Evolutionary conservation across 2,888 invertebrate species (phyloP).

Genomic region (Koerneria pararmatus): DNA sequence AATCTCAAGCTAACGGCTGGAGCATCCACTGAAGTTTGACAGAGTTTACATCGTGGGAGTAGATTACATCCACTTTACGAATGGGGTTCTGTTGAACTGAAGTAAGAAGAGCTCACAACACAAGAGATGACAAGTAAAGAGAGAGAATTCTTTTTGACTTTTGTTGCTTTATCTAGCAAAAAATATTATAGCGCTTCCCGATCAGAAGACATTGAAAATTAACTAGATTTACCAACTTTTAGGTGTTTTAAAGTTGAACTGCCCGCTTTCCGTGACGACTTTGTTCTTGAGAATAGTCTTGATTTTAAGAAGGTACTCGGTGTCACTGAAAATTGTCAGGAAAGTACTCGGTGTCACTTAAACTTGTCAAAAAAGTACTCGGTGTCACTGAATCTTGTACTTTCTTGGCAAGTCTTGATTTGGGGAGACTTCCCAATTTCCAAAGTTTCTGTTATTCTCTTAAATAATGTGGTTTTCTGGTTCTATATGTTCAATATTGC

Average conservation of each 20-base stretch:
- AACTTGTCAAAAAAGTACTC: too few species aligned
- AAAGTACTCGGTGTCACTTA: too few species aligned
- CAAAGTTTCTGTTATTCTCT: too few species aligned
- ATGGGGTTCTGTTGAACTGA: constrained; percentile 50
- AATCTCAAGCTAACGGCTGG: constrained; percentile 36
- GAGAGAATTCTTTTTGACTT: too few species aligned
- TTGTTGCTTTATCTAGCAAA: too few species aligned
- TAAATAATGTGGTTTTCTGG: too few species aligned
- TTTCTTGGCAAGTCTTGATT: too few species aligned
- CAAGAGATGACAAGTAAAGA: not conserved
- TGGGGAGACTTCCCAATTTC: too few species aligned
- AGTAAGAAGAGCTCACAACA: constrained; percentile 14
- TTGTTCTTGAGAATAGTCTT: constrained; percentile 45
- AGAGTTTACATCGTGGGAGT: constrained; percentile 54
- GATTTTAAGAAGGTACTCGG: constrained; percentile 53
- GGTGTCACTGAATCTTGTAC: too few species aligned
- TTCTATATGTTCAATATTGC: too few species aligned
- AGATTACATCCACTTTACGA: constrained; percentile 56
- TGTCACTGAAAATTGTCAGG: constrained; percentile 49
- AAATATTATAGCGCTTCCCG: too few species aligned
- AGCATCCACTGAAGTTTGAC: constrained; percentile 58
- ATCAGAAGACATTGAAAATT: not conserved
- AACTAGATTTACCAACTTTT: constrained; percentile 25
- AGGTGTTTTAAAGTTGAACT: constrained; percentile 46
- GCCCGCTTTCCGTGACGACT: constrained; percentile 49